Conservation (phyloP, 2,888 invertebrate species). For the Agrotis exclamationis region DNA sequence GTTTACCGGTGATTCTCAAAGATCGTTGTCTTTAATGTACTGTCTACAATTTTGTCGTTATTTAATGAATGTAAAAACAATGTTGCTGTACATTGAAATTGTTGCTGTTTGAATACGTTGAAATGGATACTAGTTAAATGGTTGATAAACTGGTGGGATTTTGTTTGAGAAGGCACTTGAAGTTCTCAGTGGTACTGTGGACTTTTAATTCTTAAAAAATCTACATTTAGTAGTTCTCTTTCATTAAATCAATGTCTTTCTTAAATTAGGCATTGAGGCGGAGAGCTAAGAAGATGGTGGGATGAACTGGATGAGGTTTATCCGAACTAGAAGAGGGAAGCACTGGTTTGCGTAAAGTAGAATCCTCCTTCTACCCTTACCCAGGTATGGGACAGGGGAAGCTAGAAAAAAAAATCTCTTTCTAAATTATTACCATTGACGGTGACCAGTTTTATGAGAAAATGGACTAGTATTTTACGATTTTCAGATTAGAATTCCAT, state of each 20-base stretch:
- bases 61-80: slow-evolving; percentile 67
- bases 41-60: slow-evolving; percentile 67
- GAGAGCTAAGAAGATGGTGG: no score
- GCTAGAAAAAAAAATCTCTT: no score
- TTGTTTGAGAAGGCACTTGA: slow-evolving; percentile 7
- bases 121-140: slow-evolving; percentile 55
- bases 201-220: background rate
- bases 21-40: slow-evolving; percentile 69
- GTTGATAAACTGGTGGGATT: slow-evolving; percentile 48
- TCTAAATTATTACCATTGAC: no score
- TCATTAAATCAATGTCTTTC: no score
- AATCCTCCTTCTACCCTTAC: no score
- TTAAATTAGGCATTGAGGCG: no score
- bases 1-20: slow-evolving; percentile 53
- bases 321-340: no score
- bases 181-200: slow-evolving; percentile 1
- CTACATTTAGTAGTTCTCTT: no score
- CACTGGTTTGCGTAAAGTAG: no score
- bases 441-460: no score
- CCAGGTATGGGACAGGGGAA: no score
- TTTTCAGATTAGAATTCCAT: background rate
- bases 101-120: slow-evolving; percentile 59
- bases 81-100: slow-evolving; percentile 59
- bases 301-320: no score
- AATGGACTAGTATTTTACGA: background rate